A percentile compares a stretch with the other conserved stretches of the same genome.
Evolutionary conservation across 2,888 invertebrate genomes (phyloP).

Genomic region (Pristionchus mayeri): DNA sequence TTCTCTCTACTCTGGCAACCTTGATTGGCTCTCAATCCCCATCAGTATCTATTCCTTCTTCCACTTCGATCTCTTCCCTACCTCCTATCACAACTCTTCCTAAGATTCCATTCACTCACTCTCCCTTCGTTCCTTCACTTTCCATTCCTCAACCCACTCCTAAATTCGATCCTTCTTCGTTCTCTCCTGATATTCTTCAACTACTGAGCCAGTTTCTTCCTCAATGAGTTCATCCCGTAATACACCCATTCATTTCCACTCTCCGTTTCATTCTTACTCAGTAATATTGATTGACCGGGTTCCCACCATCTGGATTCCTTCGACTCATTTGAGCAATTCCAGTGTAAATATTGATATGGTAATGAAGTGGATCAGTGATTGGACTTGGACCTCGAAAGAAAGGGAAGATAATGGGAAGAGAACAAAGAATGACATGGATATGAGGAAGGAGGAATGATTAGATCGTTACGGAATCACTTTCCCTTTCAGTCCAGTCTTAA

Average conservation of each 20-base stretch:
- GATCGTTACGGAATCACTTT: background rate
- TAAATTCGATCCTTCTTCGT: background rate
- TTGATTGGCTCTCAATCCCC: background rate
- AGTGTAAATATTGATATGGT: constrained; percentile 1
- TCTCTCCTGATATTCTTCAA: constrained; percentile 1
- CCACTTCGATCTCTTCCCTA: background rate
- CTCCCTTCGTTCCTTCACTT: background rate
- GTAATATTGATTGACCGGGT: background rate
- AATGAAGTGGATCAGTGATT: background rate
- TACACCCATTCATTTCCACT: background rate
- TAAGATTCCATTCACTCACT: background rate
- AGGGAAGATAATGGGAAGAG: background rate
- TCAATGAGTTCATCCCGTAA: background rate
- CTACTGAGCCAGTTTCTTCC: background rate
- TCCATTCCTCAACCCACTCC: background rate
- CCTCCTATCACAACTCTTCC: background rate
- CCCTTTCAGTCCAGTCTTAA: background rate
- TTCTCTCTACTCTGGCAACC: background rate
- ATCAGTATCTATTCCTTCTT: background rate
- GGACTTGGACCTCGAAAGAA: constrained; percentile 4
- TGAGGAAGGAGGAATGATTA: background rate
- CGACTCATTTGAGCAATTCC: background rate
- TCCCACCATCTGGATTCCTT: background rate
- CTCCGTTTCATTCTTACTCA: background rate
- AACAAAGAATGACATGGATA: constrained; percentile 16